Percentiles rank a stretch among this genome's conserved stretches.
These are phyloP conservation scores for Corvus cornix DNA, from an alignment of 2,113 vertebrate species.

Conservation along the genomic window DNA sequence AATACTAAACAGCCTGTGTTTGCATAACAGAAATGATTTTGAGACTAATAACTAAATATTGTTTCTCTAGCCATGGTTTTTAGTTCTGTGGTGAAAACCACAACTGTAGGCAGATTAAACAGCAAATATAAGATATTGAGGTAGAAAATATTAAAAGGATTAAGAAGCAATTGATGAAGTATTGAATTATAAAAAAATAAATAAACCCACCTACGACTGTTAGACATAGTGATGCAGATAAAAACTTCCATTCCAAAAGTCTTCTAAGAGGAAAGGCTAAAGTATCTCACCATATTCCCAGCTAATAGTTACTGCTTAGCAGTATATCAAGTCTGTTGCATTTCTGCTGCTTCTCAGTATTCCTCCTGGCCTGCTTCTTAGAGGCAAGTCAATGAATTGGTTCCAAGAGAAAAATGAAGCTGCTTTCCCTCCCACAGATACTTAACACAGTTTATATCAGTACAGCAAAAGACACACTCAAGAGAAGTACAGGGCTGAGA, in stretches of 20 bases:
- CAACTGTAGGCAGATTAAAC: neutral
- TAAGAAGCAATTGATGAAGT: neutral
- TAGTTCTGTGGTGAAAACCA: neutral
- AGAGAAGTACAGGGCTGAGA: neutral
- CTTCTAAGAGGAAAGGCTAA: neutral
- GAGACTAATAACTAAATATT: neutral
- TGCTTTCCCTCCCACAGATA: neutral
- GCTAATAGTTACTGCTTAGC: neutral
- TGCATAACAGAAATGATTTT: neutral
- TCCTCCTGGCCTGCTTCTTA: neutral
- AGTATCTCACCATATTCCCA: neutral
- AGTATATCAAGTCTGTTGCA: neutral
- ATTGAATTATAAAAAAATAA: neutral
- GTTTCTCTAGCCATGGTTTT: neutral
- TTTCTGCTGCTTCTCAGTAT: neutral
- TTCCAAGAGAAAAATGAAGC: constrained; percentile 1
- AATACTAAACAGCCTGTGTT: neutral
- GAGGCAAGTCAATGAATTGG: neutral
- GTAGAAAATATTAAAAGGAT: neutral
- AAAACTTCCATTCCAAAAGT: neutral
- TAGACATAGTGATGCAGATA: neutral
- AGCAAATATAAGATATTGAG: neutral
- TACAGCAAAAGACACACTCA: neutral
- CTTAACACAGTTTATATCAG: neutral
- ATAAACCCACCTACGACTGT: neutral